Conservation (phyloP, 2,113 vertebrate species). For the Cebidichthys violaceus region DNA sequence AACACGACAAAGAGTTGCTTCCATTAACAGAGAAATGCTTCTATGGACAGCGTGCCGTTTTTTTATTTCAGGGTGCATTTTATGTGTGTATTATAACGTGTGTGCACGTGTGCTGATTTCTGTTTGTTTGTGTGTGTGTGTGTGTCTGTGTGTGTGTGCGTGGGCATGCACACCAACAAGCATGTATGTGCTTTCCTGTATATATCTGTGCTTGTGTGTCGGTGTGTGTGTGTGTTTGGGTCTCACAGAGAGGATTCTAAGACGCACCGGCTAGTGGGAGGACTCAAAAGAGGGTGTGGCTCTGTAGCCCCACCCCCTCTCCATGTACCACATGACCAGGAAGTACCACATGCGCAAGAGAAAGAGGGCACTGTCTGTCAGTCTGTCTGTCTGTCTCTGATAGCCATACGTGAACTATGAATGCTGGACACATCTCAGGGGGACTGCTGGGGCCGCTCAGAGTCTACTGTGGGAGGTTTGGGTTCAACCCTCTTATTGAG, state of each 20-base stretch:
- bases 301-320: constrained; percentile 36
- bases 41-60: constrained; percentile 52
- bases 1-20: constrained; percentile 67
- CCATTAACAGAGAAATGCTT: constrained; percentile 36
- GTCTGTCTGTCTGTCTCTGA: constrained; percentile 40
- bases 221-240: constrained; percentile 17
- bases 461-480: background rate
- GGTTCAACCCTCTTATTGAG: constrained; percentile 3
- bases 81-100: constrained; percentile 36
- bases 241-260: constrained; percentile 43
- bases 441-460: constrained; percentile 14
- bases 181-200: constrained; percentile 53
- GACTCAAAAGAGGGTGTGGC: constrained; percentile 31
- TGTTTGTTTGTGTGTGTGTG: constrained; percentile 22
- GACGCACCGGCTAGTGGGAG: constrained; percentile 41
- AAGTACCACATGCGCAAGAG: constrained; percentile 44
- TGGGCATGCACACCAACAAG: constrained; percentile 28
- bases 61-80: constrained; percentile 35
- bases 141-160: constrained; percentile 9
- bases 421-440: background rate
- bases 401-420: constrained; percentile 22
- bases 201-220: constrained; percentile 33
- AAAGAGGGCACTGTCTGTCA: constrained; percentile 34
- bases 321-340: constrained; percentile 55
- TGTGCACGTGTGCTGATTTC: constrained; percentile 19